Evolutionary conservation across 2,888 invertebrate genomes (phyloP).

Genomic region (Diaperis boleti): DNA sequence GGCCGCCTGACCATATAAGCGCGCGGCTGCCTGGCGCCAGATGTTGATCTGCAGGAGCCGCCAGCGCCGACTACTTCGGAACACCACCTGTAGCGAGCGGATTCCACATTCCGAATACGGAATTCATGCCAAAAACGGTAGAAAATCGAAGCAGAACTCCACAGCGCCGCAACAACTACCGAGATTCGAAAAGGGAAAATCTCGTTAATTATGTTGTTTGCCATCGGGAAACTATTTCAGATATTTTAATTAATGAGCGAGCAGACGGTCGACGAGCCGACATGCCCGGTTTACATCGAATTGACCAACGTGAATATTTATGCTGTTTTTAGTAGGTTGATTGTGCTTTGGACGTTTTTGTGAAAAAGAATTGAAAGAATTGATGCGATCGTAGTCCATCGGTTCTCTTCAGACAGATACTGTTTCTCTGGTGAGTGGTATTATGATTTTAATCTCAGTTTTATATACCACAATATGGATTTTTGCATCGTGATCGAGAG

Average conservation of each 20-base stretch:
- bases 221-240: conserved; percentile 21
- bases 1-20: conserved; percentile 62
- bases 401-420: no score
- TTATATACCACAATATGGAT: no score
- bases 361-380: not conserved
- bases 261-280: not conserved
- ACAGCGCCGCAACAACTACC: conserved; percentile 1
- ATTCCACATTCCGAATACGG: conserved; percentile 25
- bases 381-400: not conserved
- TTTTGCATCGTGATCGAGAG: no score
- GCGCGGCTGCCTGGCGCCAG: conserved; percentile 63
- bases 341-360: not conserved
- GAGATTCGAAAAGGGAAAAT: conserved; percentile 20
- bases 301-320: conserved; percentile 4
- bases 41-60: conserved; percentile 59
- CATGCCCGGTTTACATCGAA: not conserved
- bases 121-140: conserved; percentile 30
- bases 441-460: no score
- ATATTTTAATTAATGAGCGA: conserved; percentile 20
- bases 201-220: conserved; percentile 26
- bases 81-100: conserved; percentile 43
- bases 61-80: conserved; percentile 45
- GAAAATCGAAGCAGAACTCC: conserved; percentile 15
- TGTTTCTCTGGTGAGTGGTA: no score
- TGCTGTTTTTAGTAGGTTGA: not conserved